Evolutionary conservation across 2,113 vertebrate genomes (phyloP), one percentile per base, ranked within the genome.

Genomic region (Puntigrus tetrazona): DNA sequence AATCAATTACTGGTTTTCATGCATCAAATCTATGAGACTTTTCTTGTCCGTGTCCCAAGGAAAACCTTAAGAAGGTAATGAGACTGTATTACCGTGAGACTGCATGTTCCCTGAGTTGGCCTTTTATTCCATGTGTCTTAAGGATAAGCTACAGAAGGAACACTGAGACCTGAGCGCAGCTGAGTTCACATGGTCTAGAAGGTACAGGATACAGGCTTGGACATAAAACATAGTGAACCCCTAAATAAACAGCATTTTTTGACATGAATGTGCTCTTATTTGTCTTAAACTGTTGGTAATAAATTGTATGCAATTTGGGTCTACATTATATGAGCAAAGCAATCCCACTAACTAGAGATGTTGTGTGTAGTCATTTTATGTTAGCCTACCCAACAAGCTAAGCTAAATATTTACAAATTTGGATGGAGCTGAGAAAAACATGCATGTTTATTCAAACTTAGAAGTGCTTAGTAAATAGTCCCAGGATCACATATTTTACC

Each of bases 1-100:
- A 91, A 92, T 91, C 85, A 89, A 81, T 89, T 89, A 84, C 29
- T 31, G n/a, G 41, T 65, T 78, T 83, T 81, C 52, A 65, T 79
- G 72, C 45, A 27, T 70, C 14, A 63, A 78, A 76, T 76, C 27
- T 59, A 7, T 78, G 75, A 78, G 55, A 70, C 31, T 75, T 43
- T 41, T 22, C 43, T 27, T 47, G 50, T 73, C 43, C 41, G 9
- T 38, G 61, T 38, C 45, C 16, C 47, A 84, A 47, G 20, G 3
- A n/a, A 73, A 69, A 72, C 55, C 63, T 43, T 57, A 36, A 27
- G 25, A 27, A 55, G 9, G 25, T 83, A 83, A 85, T 74, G 67
- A 50, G 63, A 22, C 61, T 47, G 41, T 34, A 81, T 83, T 75
- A 81, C 69, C 43, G 34, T n/a, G 69, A 41, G 34, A 70, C 34